Conservation (phyloP, 2,888 invertebrate genomes). For the Mesoligia furuncula region DNA sequence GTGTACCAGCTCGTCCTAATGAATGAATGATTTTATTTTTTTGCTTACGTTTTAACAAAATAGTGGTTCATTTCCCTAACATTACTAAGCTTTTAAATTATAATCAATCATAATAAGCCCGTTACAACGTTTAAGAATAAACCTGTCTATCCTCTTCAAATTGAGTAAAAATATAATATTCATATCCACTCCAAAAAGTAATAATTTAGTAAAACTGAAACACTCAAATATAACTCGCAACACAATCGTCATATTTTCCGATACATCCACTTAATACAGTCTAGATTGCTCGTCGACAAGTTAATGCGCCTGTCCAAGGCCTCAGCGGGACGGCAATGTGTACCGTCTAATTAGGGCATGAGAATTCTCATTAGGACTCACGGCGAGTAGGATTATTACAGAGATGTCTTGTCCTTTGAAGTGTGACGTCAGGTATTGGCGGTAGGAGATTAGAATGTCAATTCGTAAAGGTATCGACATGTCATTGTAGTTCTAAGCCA, state of each 20-base stretch:
- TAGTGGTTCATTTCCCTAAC: neutral
- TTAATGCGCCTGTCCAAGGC: conserved; percentile 73
- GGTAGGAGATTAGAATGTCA: conserved; percentile 17
- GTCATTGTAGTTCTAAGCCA: neutral
- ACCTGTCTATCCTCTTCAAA: too few relatives aligned
- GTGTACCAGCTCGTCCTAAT: too few relatives aligned
- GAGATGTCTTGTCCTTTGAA: conserved; percentile 30
- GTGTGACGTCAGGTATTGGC: conserved; percentile 8
- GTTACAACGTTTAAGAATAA: neutral
- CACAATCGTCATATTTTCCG: conserved; percentile 10
- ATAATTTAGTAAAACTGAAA: conserved; percentile 8
- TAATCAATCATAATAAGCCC: neutral
- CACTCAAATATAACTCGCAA: neutral
- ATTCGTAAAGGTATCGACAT: neutral
- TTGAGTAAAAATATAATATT: neutral
- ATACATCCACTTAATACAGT: conserved; percentile 30
- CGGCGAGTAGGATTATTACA: conserved; percentile 24
- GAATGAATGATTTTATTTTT: neutral
- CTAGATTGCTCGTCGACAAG: conserved; percentile 69
- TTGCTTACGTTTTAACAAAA: neutral
- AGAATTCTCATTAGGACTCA: conserved; percentile 70
- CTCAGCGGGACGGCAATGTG: conserved; percentile 64
- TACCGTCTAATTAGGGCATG: conserved; percentile 67
- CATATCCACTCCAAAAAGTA: neutral
- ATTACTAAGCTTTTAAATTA: neutral